These are phyloP conservation scores for Homalodisca vitripennis DNA, from an alignment of 1,140 invertebrate species.

Conservation along the genomic window DNA sequence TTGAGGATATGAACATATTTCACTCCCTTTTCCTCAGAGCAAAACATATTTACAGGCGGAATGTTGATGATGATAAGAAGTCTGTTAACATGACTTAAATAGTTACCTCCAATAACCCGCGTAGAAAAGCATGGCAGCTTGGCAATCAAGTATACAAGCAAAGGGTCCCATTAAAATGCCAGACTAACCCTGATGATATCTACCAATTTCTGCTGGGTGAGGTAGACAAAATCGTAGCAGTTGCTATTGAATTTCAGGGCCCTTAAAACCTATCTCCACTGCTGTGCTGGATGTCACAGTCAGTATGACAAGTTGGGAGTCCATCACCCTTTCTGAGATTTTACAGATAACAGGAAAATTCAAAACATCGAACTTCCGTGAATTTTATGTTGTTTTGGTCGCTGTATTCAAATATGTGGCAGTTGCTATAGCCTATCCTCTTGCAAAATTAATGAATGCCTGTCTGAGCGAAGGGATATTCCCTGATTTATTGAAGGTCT, in stretches of 20 bases:
- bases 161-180: neutral
- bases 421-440: neutral
- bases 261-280: neutral
- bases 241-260: neutral
- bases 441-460: neutral
- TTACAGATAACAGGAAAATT: neutral
- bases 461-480: constrained; percentile 3
- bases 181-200: constrained; percentile 5
- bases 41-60: neutral
- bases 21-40: neutral
- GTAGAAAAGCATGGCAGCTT: neutral
- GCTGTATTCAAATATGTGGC: constrained; percentile 1
- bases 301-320: neutral
- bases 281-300: neutral
- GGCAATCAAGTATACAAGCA: neutral
- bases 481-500: constrained; percentile 7
- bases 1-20: neutral
- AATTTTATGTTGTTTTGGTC: neutral
- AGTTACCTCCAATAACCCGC: neutral
- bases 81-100: neutral
- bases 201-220: neutral
- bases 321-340: neutral
- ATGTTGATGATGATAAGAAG: neutral
- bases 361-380: neutral
- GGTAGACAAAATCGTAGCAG: neutral